These are phyloP conservation scores for Chloroceryle amazona DNA, from an alignment of 2,797 vertebrate genomes.

Conservation along the genomic window DNA sequence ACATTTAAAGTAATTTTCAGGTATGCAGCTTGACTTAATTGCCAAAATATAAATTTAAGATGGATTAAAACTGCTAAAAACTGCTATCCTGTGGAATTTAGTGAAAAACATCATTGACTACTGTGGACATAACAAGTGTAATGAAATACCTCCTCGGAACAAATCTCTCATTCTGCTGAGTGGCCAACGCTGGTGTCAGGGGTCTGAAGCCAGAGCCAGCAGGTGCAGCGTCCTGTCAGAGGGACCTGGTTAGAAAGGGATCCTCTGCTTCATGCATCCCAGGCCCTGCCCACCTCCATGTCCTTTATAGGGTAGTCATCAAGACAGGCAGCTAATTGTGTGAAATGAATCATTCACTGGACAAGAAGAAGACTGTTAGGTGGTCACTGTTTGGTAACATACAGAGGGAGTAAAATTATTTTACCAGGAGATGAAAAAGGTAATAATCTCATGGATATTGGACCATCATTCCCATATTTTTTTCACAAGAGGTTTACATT, in stretches of 20 bases:
- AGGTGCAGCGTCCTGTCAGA: not conserved
- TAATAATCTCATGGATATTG: fast-evolving
- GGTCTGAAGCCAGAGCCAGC: not conserved
- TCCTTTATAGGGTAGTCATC: not conserved
- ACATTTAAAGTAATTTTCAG: slow-evolving; percentile 32
- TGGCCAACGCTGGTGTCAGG: not conserved
- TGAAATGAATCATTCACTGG: not conserved
- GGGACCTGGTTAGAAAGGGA: not conserved
- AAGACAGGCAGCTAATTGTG: not conserved
- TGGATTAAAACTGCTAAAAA: slow-evolving; percentile 28
- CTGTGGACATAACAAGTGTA: not conserved
- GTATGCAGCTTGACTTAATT: slow-evolving; percentile 33
- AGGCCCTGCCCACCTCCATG: not conserved
- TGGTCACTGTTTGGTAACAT: not conserved
- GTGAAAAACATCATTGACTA: not conserved
- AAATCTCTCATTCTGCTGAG: not conserved
- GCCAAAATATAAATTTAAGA: slow-evolving; percentile 16
- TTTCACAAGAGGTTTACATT: not conserved
- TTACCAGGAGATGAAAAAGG: not conserved
- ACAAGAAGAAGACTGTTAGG: not conserved
- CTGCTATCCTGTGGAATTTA: not conserved
- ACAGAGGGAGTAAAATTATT: not conserved
- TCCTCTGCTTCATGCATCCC: not conserved
- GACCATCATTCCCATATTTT: not conserved
- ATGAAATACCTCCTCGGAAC: not conserved